Percentiles rank a stretch among this genome's conserved stretches.
These are phyloP conservation scores for Drosophila cognata DNA, from an alignment of 2,888 invertebrate species.

Conservation along the genomic window DNA sequence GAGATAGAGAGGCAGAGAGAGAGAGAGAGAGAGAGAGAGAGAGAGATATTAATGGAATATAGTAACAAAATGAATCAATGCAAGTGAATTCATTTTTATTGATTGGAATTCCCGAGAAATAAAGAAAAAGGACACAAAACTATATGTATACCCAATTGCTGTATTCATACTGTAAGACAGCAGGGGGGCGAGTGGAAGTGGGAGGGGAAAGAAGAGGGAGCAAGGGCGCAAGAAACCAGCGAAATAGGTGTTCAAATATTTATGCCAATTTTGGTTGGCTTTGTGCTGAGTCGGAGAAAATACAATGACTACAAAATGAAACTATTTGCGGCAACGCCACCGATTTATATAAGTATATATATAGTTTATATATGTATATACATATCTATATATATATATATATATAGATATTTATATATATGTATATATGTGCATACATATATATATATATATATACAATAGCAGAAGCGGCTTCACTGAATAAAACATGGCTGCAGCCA, in stretches of 20 bases:
- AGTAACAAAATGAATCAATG: constrained; percentile 49
- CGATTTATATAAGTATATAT: constrained; percentile 30
- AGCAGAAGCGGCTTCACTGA: constrained; percentile 69
- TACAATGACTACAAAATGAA: constrained; percentile 76
- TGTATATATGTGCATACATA: not conserved
- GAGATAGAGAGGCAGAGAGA: not conserved
- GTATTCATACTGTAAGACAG: constrained; percentile 8
- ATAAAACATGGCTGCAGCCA: constrained; percentile 64
- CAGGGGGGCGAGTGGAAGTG: not conserved
- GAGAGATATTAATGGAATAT: constrained; percentile 42
- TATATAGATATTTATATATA: constrained; percentile 24
- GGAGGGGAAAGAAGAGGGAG: not conserved
- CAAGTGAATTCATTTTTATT: constrained; percentile 45
- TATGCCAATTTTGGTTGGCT: constrained; percentile 66
- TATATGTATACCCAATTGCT: constrained; percentile 25
- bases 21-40: accelerated
- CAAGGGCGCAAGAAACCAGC: constrained; percentile 19
- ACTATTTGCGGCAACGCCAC: constrained; percentile 71
- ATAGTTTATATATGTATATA: not conserved
- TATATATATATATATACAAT: constrained; percentile 53
- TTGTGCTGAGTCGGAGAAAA: constrained; percentile 67
- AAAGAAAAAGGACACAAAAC: constrained; percentile 18
- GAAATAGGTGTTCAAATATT: constrained; percentile 64
- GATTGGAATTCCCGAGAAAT: constrained; percentile 32
- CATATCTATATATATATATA: not conserved